Base-by-base conservation (phyloP, 2,113 vertebrate genomes). In the Anarrhichthys ocellatus region DNA sequence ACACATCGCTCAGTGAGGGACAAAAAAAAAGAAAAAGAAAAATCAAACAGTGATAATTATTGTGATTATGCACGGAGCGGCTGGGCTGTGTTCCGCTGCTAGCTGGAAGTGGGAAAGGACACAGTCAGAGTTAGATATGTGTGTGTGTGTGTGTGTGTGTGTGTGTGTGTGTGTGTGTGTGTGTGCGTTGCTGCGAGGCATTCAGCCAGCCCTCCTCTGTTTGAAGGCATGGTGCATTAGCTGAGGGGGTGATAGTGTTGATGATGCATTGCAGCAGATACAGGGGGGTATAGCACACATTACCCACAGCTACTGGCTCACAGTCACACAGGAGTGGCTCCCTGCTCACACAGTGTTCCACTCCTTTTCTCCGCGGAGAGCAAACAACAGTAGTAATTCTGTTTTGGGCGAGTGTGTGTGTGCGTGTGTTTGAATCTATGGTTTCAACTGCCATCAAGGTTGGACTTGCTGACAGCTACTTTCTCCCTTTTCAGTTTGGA, bases 261-360 rank as follows among this genome's bases (percentile, higher is more conserved):
- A 82, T 85, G 83, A 84, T 86, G 90, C 76, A 84, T 63, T 68
- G 64, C 79, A 83, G 81, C 15, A 83, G 64, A 85, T 84, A 62
- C 71, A 58, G 20, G 27, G 14, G 20, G 36, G 79, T 78, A 58
- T 52, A 36, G 44, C 83, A 78, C 29, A 76, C 63, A 68, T 46
- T 50, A 74, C 71, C 82, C 44, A 69, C 29, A 90, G 65, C 17
- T 38, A 50, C 67, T 40, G 83, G 80, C 80, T 88, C 66, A 22
- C 76, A 69, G 46, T 82, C 81, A 81, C 64, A 65, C 64, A 70
- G 27, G 27, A 82, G 69, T 17, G 63, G 3, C 58, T 87, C 73
- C 48, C 59, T 73, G 67, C 65, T 86, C 68, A 40, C 62, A 71
- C 27, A 32, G 36, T 22, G 80, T 64, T 85, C 72, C 17, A 22